Conservation (phyloP, 2,797 vertebrate genomes). For the Falco biarmicus region DNA sequence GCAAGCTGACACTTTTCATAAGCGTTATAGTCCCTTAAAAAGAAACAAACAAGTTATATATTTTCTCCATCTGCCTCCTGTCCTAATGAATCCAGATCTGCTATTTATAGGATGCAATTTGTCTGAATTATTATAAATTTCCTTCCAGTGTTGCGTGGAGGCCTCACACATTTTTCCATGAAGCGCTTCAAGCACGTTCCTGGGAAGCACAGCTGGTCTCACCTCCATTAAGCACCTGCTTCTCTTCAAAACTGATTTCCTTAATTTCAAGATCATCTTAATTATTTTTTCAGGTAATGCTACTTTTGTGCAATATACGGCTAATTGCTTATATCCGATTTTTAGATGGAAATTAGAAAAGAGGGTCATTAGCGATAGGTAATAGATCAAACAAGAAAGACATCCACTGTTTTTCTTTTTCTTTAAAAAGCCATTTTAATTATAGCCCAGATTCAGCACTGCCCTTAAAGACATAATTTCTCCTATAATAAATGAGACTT, state of each 20-base stretch:
- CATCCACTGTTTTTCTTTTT: background rate
- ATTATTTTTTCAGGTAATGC: constrained; percentile 66
- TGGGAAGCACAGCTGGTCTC: constrained; percentile 67
- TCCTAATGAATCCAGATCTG: constrained; percentile 58
- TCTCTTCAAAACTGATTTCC: constrained; percentile 62
- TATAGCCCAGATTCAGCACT: background rate
- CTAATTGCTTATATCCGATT: constrained; percentile 16
- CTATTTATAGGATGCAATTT: constrained; percentile 63
- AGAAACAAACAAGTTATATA: constrained; percentile 31
- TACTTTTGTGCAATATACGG: constrained; percentile 26
- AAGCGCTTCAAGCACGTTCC: constrained; percentile 12
- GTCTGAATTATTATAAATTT: constrained; percentile 58
- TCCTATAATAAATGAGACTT: background rate
- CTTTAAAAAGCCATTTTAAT: constrained; percentile 16
- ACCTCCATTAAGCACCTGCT: constrained; percentile 70
- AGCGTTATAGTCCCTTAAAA: background rate
- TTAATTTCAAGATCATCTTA: constrained; percentile 69
- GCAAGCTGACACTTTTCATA: constrained; percentile 41
- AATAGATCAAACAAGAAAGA: background rate
- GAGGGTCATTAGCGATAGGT: background rate
- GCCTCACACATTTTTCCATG: background rate
- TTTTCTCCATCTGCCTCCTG: constrained; percentile 54
- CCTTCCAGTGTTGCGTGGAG: constrained; percentile 40
- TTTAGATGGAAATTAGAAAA: constrained; percentile 25
- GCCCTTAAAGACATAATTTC: background rate